Evolutionary conservation across 2,113 vertebrate genomes (phyloP).

Genomic region (Zosterops hypoxanthus): DNA sequence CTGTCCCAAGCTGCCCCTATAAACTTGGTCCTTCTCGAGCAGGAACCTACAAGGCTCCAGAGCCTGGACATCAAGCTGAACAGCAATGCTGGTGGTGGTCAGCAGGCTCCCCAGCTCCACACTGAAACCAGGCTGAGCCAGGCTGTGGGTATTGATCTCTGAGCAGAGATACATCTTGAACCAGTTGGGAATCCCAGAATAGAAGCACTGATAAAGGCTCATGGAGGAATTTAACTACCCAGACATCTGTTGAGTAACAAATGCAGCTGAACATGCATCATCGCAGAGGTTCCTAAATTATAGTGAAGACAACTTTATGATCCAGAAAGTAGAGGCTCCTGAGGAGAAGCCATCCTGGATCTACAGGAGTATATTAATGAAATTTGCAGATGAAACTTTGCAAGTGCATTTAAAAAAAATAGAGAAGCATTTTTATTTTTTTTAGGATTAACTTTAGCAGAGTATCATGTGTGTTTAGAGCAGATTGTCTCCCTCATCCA

Average conservation of each 20-base stretch:
- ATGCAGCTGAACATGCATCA: slow-evolving; percentile 77
- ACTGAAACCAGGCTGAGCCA: neutral
- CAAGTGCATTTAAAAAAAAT: slow-evolving; percentile 11
- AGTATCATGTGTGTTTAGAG: neutral
- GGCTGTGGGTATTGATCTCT: neutral
- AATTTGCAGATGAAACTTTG: slow-evolving; percentile 52
- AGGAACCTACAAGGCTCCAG: neutral
- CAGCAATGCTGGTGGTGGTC: neutral
- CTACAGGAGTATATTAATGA: slow-evolving; percentile 61
- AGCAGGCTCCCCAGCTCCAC: neutral
- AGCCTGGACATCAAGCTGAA: neutral
- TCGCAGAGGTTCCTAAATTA: slow-evolving; percentile 76
- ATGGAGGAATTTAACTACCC: slow-evolving; percentile 74
- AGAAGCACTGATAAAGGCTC: slow-evolving; percentile 64
- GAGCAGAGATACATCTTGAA: slow-evolving; percentile 55
- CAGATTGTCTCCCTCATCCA: neutral
- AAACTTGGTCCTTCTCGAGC: neutral
- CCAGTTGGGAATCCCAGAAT: slow-evolving; percentile 63
- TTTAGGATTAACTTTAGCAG: neutral
- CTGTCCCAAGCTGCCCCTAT: neutral
- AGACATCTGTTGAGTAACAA: slow-evolving; percentile 79
- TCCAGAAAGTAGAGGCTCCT: slow-evolving; percentile 72
- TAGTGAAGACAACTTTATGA: slow-evolving; percentile 74
- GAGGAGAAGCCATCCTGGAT: slow-evolving; percentile 65
- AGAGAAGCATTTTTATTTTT: neutral